Evolutionary conservation across 2,113 vertebrate species (phyloP).

Genomic region (Formicarius rufipectus): DNA sequence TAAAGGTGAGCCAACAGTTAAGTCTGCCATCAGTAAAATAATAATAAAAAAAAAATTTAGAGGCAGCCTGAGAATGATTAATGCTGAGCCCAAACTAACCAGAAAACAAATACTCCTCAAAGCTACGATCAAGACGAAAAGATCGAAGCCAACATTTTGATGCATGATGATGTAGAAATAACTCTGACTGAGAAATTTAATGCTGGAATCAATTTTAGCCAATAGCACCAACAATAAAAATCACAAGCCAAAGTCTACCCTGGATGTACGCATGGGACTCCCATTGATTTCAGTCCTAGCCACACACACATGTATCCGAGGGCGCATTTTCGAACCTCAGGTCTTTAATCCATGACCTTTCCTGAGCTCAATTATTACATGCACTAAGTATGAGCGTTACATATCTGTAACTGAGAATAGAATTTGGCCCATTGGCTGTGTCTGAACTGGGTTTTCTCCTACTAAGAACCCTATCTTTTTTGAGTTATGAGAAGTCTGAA

Average conservation of each 20-base stretch:
- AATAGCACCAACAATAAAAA: slow-evolving; percentile 48
- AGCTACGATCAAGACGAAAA: slow-evolving; percentile 45
- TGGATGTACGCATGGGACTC: background rate
- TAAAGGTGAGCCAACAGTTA: slow-evolving; percentile 48
- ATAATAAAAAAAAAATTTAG: background rate
- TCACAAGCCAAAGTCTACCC: slow-evolving; percentile 9
- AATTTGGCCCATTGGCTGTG: slow-evolving; percentile 16
- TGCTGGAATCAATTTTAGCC: slow-evolving; percentile 43
- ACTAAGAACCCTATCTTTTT: background rate
- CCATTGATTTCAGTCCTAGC: slow-evolving; percentile 20
- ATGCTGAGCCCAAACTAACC: slow-evolving; percentile 23
- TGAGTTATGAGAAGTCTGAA: slow-evolving; percentile 40
- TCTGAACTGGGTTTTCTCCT: slow-evolving; percentile 38
- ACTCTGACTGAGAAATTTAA: slow-evolving; percentile 26
- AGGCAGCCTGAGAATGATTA: slow-evolving; percentile 57
- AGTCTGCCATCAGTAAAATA: slow-evolving; percentile 53
- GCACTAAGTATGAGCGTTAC: background rate
- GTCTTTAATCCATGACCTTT: slow-evolving; percentile 22
- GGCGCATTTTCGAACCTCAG: background rate
- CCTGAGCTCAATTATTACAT: background rate
- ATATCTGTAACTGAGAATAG: background rate
- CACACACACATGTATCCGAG: slow-evolving; percentile 57
- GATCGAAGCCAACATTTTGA: slow-evolving; percentile 56
- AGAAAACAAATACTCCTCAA: slow-evolving; percentile 53
- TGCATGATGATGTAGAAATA: slow-evolving; percentile 47